phyloP scores from a whole-genome alignment of 2,888 invertebrate genomes.

The Drosophila nr. fundita region DNA sequence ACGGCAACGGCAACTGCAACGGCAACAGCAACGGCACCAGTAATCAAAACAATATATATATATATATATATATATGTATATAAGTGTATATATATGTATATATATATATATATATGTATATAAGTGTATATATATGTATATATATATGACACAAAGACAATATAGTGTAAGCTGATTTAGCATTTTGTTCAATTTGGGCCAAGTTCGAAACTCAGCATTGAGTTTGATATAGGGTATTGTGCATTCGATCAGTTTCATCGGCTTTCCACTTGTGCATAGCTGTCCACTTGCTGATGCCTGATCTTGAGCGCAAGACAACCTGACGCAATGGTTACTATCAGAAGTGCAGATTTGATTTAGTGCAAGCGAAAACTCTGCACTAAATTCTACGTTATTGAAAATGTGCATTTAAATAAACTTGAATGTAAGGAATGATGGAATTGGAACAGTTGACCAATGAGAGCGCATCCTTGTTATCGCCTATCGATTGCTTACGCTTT shows the following conservation, averaged over 20 bases:
- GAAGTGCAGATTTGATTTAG: neutral
- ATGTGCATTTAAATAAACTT: neutral
- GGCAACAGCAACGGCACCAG: neutral
- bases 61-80: no score
- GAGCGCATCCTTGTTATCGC: neutral
- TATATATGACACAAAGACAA: neutral
- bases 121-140: neutral
- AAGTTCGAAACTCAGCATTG: neutral
- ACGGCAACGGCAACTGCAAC: neutral
- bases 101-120: neutral
- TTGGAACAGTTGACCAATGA: neutral
- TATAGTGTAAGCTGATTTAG: constrained; percentile 1
- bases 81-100: neutral
- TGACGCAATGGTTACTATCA: constrained; percentile 21
- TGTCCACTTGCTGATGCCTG: constrained; percentile 1
- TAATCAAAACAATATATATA: neutral
- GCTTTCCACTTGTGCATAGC: neutral
- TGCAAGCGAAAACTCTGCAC: neutral
- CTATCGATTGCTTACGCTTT: no score
- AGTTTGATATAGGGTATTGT: neutral
- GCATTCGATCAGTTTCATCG: neutral
- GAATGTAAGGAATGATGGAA: neutral
- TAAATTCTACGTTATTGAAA: neutral
- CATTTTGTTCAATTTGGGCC: neutral
- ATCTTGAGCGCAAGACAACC: constrained; percentile 5